phyloP scores from a whole-genome alignment of 1,140 invertebrate species.

The Brachionus calyciflorus region DNA sequence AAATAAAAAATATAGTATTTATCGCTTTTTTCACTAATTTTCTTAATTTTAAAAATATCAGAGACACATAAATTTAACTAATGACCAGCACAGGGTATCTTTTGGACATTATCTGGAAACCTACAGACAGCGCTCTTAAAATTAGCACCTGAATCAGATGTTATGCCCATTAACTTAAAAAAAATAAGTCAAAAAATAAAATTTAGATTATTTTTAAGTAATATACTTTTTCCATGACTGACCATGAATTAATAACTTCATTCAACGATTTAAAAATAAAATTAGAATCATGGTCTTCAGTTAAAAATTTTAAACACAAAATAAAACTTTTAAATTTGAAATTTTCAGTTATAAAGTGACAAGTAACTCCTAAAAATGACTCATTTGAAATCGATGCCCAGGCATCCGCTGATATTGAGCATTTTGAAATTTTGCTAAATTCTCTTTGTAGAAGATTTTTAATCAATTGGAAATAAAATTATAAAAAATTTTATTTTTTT shows the following conservation, averaged over 20 bases:
- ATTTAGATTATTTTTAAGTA: not conserved
- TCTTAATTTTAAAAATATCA: conserved; percentile 26
- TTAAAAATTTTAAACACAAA: conserved; percentile 19
- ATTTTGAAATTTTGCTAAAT: not conserved
- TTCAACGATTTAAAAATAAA: conserved; percentile 12
- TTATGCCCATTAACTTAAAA: not conserved
- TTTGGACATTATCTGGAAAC: too few species aligned
- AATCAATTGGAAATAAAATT: not conserved
- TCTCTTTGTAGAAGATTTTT: not conserved
- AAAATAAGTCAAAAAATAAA: not conserved
- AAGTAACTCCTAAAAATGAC: conserved; percentile 22
- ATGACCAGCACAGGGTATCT: conserved; percentile 32
- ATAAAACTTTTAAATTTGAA: conserved; percentile 22
- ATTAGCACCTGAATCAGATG: conserved; percentile 22
- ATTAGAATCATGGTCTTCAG: not conserved
- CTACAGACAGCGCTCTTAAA: not conserved
- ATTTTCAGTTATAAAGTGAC: conserved; percentile 3
- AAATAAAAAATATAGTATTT: conserved; percentile 20
- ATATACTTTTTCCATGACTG: conserved; percentile 13
- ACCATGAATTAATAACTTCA: not conserved
- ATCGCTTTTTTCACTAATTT: conserved; percentile 10
- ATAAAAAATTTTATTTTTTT: not conserved
- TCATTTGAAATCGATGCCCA: conserved; percentile 17
- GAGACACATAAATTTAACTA: conserved; percentile 19
- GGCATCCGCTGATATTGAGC: not conserved